Evolutionary conservation across 1,140 invertebrate species (phyloP), one percentile per base, ranked within the genome.

Genomic region (Protaetia brevitarsis): DNA sequence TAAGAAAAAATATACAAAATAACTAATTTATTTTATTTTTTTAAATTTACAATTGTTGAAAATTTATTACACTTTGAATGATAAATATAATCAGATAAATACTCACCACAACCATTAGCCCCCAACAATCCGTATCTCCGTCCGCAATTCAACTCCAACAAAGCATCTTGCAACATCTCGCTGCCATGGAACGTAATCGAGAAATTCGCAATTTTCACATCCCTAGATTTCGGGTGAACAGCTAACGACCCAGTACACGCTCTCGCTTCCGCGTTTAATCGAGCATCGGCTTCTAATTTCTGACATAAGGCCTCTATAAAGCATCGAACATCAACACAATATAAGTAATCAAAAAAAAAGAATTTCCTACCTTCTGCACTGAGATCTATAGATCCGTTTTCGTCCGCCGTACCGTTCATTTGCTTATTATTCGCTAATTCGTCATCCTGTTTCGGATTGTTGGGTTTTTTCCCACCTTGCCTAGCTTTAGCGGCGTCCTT

Each of bases 121-220:
- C 98, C 98, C 72, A 99, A 88, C 0, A 99, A 83, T 71, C 97
- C 98, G 80, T 99, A 99, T 71, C 97, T 86, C 72, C 96, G 83
- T 0, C 97, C 96, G 78, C 94, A 97, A 82, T 98, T 99, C 73
- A 99, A 85, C 80, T 99, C 97, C 0, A 99, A 82, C 78, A 94
- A 90, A 0, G 97, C 97, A 78, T 99, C 98, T 76, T 93, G 91
- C 57, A 99, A 84, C 65, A 99, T 82, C 83, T 99, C 98, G 72
- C 88, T 87, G 56, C 98, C 98, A 79, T 99, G 97, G 79, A 99
- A 99, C 57, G 95, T 98, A 61, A 99, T 94, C 30, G 96, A 97
- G 75, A 99, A 92, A 77, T 95, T 97, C 62, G 93, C 92, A 74
- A 99, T 96, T 80, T 99, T 99, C 27, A 99, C 85, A 81, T 99